Conservation (phyloP, 2,888 invertebrate species). For the Pyrrhia umbra region DNA sequence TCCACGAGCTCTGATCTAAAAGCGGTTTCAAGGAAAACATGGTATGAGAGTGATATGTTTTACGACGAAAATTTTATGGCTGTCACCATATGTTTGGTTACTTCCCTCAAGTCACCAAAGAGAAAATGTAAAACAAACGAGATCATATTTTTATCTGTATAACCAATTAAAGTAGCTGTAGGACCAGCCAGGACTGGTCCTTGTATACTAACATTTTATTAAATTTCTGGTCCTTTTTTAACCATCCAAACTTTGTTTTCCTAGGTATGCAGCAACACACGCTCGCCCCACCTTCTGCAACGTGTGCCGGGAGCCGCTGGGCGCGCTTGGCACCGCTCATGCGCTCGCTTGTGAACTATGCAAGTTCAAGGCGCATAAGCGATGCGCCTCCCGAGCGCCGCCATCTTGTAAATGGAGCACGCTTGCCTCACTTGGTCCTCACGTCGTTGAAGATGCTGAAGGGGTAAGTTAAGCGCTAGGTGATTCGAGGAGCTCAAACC, state of each 20-base stretch:
- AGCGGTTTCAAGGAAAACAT: no score
- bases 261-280: slow-evolving; percentile 96
- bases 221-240: neutral
- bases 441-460: slow-evolving; percentile 97
- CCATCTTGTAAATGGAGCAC: slow-evolving; percentile 99
- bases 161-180: no score
- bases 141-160: no score
- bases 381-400: slow-evolving; percentile 97
- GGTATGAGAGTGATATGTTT: no score
- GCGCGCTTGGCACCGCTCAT: slow-evolving; percentile 97
- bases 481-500: no score
- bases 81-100: no score
- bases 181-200: no score
- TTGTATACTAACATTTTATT: neutral
- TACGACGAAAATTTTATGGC: no score
- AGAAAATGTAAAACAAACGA: no score
- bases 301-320: slow-evolving; percentile 98
- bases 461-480: slow-evolving; percentile 94
- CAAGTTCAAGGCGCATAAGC: slow-evolving; percentile 99
- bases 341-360: slow-evolving; percentile 99
- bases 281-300: slow-evolving; percentile 99
- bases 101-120: no score
- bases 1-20: no score
- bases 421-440: slow-evolving; percentile 97
- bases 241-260: neutral